Evolutionary conservation across 1,140 invertebrate species (phyloP), one percentile per base, ranked within the genome.

Genomic region (Drosophila biarmipes): DNA sequence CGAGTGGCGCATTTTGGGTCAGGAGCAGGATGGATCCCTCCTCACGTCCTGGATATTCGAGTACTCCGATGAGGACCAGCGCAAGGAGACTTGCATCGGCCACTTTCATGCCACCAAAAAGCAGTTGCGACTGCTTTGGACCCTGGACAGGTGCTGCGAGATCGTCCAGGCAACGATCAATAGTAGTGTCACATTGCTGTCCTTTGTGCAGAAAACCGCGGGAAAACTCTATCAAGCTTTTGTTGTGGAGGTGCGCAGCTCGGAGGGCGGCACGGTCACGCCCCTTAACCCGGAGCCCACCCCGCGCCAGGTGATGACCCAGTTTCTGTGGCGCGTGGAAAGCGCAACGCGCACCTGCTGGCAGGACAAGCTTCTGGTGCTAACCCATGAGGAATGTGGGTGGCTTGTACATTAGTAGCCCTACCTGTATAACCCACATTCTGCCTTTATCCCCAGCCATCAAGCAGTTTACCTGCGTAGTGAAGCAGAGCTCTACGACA

Each of bases 311-410:
- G 94, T 96, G 31, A 94, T 96, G 93, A 93, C 96, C 57, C 96
- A 97, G 90, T 97, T 96, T 94, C 92, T 97, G 4, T 96, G 96
- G 87, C 94, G 94, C 45, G 95, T 95, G 75, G 95, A 95, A 93
- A 93, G 74, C 31, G 85, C 80, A 24, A 77, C 71, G 24, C 93
- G 94, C 45, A 94, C 95, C 46, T 93, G 92, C 51, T 92, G 93
- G 56, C 93, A 93, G 85, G 95, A 96, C 56, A 95, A 96, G 85
- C 94, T 97, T 75, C 84, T 97, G 19, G 91, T 97, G 10, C 93
- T 97, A n/a, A 95, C 95, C 42, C 96, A 97, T 93, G 94, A 96
- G 81, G 95, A 97, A 92, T 95, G 96, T 96, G 93, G 94, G 95
- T 93, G 14, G 35, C 4, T 0, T 0, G 1, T 4, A 19, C 2